Evolutionary conservation across 2,113 vertebrate species (phyloP).

Genomic region (Lota lota): DNA sequence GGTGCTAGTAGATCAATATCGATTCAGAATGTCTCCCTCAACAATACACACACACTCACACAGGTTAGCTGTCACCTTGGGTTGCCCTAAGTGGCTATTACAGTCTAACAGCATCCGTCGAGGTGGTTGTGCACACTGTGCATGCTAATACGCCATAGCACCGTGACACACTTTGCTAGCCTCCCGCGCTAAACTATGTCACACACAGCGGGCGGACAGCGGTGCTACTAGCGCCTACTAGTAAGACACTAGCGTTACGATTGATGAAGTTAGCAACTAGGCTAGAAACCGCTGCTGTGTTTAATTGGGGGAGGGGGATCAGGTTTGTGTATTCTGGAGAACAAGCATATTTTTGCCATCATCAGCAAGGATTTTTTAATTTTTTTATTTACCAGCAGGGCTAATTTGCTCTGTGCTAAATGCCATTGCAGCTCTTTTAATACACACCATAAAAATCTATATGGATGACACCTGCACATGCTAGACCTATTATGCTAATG

Average conservation of each 20-base stretch:
- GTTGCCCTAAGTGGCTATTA: conserved; percentile 22
- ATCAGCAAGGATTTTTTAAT: too few relatives aligned
- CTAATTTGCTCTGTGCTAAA: conserved; percentile 39
- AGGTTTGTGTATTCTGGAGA: neutral
- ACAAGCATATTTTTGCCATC: conserved; percentile 4
- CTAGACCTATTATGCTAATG: conserved; percentile 66
- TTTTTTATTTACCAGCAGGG: neutral
- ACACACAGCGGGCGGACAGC: neutral
- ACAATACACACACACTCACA: conserved; percentile 34
- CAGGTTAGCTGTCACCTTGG: conserved; percentile 33
- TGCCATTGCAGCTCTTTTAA: conserved; percentile 56
- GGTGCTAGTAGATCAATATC: conserved; percentile 38
- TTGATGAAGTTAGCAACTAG: too few relatives aligned
- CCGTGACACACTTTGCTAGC: conserved; percentile 25
- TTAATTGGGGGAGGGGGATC: conserved; percentile 5
- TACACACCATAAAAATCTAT: conserved; percentile 66
- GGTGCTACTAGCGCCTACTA: too few relatives aligned
- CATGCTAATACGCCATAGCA: conserved; percentile 29
- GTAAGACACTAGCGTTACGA: too few relatives aligned
- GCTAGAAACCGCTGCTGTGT: neutral
- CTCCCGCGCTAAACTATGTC: conserved; percentile 20
- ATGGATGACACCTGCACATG: conserved; percentile 59
- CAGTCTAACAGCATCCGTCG: conserved; percentile 6
- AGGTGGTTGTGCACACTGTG: conserved; percentile 10
- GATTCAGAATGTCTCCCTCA: conserved; percentile 26